Base-by-base conservation (phyloP, 2,113 vertebrate genomes). In the Neolamprologus variostigma region DNA sequence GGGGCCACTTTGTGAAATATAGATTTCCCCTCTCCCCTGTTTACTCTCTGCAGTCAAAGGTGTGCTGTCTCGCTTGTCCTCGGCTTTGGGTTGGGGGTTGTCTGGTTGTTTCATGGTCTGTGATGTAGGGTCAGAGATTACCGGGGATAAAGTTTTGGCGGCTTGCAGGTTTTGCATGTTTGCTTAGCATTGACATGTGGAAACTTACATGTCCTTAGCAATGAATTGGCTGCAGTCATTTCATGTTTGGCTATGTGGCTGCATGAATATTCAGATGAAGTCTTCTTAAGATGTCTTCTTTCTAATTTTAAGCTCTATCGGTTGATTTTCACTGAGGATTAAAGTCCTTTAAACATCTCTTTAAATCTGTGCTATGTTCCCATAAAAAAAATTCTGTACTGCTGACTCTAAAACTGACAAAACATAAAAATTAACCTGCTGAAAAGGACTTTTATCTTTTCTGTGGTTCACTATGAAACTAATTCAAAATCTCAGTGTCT, bases 31-130 rank as follows among this genome's bases (percentile, higher is more conserved):
- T 66, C 83, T 86, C 61, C 89, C 83, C 88, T 95, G 92, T 96
- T 95, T 96, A 93, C 94, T 94, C 92, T 94, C 78, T 31, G 42
- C 92, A 87, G 94, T 84, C 84, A n/a, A 86, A 93, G 95, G 95
- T 94, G 95, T 94, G 94, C 86, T 92, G 89, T 45, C 86, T 68
- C 90, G 92, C 91, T 90, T 92, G 95, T 86, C 90, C 90, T 92
- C 86, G 91, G 94, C 93, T 94, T 95, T 94, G 88, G 91, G 82
- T 82, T 79, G 85, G 87, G 80, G 91, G 85, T 82, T 80, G 89
- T 79, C 81, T 87, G 91, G 86, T 89, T 88, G 80, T 81, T 93
- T 91, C 86, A 90, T 90, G 86, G 79, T 90, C 87, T 86, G 59
- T 23, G 87, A 91, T 94, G 93, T 92, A 88, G 91, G 84, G 92